These are phyloP conservation scores for Drosophila obscura DNA, from an alignment of 1,140 invertebrate genomes.

Conservation along the genomic window DNA sequence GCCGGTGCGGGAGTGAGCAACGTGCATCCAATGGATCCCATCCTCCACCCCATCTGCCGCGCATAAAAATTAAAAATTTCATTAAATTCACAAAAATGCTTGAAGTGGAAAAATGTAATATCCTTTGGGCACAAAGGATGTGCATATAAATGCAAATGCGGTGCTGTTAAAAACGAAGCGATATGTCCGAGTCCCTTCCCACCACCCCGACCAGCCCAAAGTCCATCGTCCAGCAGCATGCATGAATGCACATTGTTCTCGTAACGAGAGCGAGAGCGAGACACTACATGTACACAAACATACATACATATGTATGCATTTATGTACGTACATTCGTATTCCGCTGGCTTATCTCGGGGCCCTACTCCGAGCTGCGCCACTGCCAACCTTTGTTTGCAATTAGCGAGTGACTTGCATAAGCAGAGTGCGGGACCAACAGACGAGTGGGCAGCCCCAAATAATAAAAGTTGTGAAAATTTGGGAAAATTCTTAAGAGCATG, in stretches of 20 bases:
- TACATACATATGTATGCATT: slow-evolving; percentile 1
- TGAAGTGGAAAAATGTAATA: slow-evolving; percentile 82
- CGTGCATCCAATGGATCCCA: not conserved
- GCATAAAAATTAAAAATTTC: slow-evolving; percentile 82
- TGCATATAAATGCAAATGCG: slow-evolving; percentile 81
- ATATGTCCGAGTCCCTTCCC: slow-evolving; percentile 38
- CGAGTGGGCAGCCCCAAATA: slow-evolving; percentile 7
- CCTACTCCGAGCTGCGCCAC: not conserved
- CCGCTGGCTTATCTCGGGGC: slow-evolving; percentile 20
- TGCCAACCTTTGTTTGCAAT: slow-evolving; percentile 39
- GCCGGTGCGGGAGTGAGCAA: not conserved
- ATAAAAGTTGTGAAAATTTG: not conserved
- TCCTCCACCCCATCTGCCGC: slow-evolving; percentile 28
- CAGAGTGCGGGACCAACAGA: not conserved
- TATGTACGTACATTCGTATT: slow-evolving; percentile 4
- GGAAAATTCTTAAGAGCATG: too few species aligned
- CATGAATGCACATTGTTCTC: slow-evolving; percentile 39
- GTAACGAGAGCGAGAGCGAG: slow-evolving; percentile 5
- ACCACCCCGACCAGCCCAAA: slow-evolving; percentile 11
- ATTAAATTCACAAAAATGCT: slow-evolving; percentile 82
- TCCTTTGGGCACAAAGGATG: slow-evolving; percentile 81
- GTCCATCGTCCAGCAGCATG: slow-evolving; percentile 12
- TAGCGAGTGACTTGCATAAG: slow-evolving; percentile 43
- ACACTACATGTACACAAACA: not conserved
- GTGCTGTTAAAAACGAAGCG: slow-evolving; percentile 37